Evolutionary conservation across 2,113 vertebrate species (phyloP).

Genomic region (Megalops atlanticus): DNA sequence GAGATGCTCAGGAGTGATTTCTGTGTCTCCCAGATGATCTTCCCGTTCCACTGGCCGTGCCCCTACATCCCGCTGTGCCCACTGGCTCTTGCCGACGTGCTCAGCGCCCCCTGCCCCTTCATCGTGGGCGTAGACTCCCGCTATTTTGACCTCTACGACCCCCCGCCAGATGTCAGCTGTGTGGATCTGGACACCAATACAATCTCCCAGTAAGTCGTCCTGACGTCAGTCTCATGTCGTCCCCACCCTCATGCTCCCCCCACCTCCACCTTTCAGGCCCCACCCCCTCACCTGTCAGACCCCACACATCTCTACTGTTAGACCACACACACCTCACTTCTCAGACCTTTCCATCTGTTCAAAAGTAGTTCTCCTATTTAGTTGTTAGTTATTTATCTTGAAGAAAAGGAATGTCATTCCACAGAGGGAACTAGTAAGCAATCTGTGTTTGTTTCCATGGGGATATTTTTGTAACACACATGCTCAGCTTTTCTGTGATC

Average conservation of each 20-base stretch:
- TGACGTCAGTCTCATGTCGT: background rate
- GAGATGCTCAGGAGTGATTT: background rate
- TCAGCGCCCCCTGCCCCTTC: conserved; percentile 95
- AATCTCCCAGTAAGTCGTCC: conserved; percentile 91
- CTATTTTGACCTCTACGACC: conserved; percentile 97
- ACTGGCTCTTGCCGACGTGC: conserved; percentile 90
- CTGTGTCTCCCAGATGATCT: conserved; percentile 86
- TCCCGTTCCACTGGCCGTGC: conserved; percentile 98
- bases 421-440: too few species aligned
- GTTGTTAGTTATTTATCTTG: too few species aligned
- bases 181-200: conserved; percentile 99
- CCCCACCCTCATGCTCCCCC: background rate
- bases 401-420: too few species aligned
- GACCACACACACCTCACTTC: background rate
- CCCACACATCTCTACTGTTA: background rate
- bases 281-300: background rate
- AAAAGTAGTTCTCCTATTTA: too few species aligned
- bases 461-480: too few species aligned
- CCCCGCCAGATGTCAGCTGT: conserved; percentile 93
- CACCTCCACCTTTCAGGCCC: background rate
- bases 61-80: conserved; percentile 97
- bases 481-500: too few species aligned
- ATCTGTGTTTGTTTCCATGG: background rate
- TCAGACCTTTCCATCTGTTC: background rate
- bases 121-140: conserved; percentile 97